These are phyloP conservation scores for Brachypalpus laphriformis DNA, from an alignment of 2,888 invertebrate genomes.

Conservation along the genomic window DNA sequence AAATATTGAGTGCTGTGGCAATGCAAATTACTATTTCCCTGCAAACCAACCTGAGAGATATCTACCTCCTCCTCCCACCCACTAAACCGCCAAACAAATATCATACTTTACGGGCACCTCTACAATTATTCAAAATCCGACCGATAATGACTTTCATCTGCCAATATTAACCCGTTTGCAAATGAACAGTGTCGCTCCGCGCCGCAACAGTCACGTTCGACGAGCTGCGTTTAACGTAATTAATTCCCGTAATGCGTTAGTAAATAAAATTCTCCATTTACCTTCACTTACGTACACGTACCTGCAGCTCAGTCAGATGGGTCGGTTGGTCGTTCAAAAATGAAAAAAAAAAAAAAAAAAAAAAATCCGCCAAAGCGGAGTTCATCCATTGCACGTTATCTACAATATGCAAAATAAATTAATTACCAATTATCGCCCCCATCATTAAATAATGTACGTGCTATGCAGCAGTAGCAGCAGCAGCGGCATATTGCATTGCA, in stretches of 20 bases:
- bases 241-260: slow-evolving; percentile 73
- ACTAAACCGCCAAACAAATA: background rate
- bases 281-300: slow-evolving; percentile 11
- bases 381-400: slow-evolving; percentile 74
- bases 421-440: slow-evolving; percentile 81
- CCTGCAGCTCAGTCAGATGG: slow-evolving; percentile 23
- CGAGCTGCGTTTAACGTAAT: slow-evolving; percentile 67
- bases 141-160: slow-evolving; percentile 67
- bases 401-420: slow-evolving; percentile 81
- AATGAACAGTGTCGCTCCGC: slow-evolving; percentile 52
- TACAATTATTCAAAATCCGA: slow-evolving; percentile 45
- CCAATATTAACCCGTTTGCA: slow-evolving; percentile 69
- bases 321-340: slow-evolving; percentile 7
- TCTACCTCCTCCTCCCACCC: background rate
- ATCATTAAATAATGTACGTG: slow-evolving; percentile 76
- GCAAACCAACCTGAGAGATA: too few species aligned
- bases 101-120: background rate
- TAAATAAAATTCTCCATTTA: slow-evolving; percentile 63
- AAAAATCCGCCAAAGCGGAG: slow-evolving; percentile 64
- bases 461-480: slow-evolving; percentile 58
- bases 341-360: slow-evolving; percentile 12
- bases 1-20: too few species aligned
- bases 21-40: background rate
- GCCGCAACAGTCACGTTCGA: slow-evolving; percentile 67
- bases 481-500: slow-evolving; percentile 55